phyloP scores from a whole-genome alignment of 2,888 invertebrate species.

The Thecocarcelia acutangulata region DNA sequence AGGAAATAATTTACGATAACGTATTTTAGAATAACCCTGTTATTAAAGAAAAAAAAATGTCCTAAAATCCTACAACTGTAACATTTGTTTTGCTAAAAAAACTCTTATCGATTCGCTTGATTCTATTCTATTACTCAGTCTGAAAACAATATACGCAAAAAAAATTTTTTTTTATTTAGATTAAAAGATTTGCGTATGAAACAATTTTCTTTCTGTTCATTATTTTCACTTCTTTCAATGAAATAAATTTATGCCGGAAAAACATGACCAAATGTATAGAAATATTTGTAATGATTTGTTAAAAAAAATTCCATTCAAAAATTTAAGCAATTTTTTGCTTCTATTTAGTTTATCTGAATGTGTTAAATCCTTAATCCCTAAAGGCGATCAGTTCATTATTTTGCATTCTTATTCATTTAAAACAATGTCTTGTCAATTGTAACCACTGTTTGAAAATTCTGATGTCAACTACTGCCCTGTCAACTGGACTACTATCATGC shows the following conservation, averaged over 20 bases:
- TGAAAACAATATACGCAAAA: constrained; percentile 2
- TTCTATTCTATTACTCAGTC: constrained; percentile 19
- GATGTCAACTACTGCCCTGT: constrained; percentile 43
- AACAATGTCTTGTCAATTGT: constrained; percentile 27
- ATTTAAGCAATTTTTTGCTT: constrained; percentile 34
- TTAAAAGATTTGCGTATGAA: constrained; percentile 33
- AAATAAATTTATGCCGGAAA: constrained; percentile 18
- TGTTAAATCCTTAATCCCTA: constrained; percentile 62
- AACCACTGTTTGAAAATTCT: constrained; percentile 23
- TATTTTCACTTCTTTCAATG: constrained; percentile 19
- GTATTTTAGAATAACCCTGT: too few relatives aligned
- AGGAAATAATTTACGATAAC: too few relatives aligned
- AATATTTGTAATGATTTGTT: constrained; percentile 49
- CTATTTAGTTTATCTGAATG: constrained; percentile 1
- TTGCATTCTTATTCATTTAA: constrained; percentile 45
- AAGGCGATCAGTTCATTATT: constrained; percentile 68
- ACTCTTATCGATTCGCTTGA: constrained; percentile 52
- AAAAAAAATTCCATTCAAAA: constrained; percentile 50
- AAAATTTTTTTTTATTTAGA: constrained; percentile 29
- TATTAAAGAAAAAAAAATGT: too few relatives aligned
- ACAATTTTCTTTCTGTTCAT: constrained; percentile 26
- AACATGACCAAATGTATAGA: neutral
- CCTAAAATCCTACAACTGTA: too few relatives aligned
- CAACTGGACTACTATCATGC: constrained; percentile 52
- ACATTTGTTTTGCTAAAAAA: neutral